These are phyloP conservation scores for Spialia ferax DNA, from an alignment of 2,888 invertebrate genomes.

Conservation along the genomic window DNA sequence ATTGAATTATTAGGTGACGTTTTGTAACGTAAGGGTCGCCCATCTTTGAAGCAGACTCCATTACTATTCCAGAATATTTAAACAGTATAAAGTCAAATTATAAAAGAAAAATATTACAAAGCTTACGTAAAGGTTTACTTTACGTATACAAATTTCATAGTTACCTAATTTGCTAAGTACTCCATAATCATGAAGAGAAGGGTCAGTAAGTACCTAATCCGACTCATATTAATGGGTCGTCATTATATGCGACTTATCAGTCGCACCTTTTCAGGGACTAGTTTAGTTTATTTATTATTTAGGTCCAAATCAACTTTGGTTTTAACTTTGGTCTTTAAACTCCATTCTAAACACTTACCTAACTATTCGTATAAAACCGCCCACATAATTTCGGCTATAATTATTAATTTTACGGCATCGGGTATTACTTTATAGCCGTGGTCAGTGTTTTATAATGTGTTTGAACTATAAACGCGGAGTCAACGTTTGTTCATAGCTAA, in stretches of 20 bases:
- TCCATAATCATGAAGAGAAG: neutral
- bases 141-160: neutral
- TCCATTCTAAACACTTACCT: no score
- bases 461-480: slow-evolving; percentile 22
- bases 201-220: no score
- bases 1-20: neutral
- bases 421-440: slow-evolving; percentile 11
- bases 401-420: neutral
- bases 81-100: neutral
- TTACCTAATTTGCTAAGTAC: neutral
- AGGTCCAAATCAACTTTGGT: no score
- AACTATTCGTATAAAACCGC: no score
- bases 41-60: neutral
- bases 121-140: no score
- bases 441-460: slow-evolving; percentile 15
- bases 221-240: no score
- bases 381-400: neutral
- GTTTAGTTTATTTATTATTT: no score
- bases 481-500: slow-evolving; percentile 23
- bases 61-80: neutral
- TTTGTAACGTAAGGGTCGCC: neutral
- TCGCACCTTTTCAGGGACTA: no score
- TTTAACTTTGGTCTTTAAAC: no score
- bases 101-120: neutral
- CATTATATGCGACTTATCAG: neutral